Conservation (phyloP, 2,797 vertebrate species). For the Merluccius polli region DNA sequence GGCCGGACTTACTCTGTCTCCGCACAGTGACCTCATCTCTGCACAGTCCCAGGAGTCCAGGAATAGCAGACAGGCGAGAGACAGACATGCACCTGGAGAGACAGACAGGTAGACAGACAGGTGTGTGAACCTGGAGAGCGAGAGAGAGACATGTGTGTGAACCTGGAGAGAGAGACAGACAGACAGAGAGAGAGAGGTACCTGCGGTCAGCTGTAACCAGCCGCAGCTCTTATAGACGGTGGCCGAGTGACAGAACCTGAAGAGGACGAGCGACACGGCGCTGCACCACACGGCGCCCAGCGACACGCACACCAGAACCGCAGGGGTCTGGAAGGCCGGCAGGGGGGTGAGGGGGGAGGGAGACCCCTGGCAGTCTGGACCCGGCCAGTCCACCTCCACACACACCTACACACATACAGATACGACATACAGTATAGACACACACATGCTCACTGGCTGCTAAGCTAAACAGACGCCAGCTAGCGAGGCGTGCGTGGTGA, state of each 20-base stretch:
- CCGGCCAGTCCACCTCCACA: conserved; percentile 71
- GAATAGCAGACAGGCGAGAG: conserved; percentile 74
- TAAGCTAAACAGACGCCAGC: background rate
- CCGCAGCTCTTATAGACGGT: conserved; percentile 83
- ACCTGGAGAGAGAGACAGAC: background rate
- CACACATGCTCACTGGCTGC: background rate
- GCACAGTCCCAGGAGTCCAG: conserved; percentile 80
- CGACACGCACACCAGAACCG: conserved; percentile 78
- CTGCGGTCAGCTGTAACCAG: conserved; percentile 81
- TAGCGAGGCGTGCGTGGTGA: background rate
- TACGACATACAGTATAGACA: background rate
- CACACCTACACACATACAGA: conserved; percentile 62
- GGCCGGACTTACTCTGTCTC: conserved; percentile 62
- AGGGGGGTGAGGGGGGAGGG: conserved; percentile 74
- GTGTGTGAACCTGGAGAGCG: too few relatives aligned
- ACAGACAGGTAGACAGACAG: background rate
- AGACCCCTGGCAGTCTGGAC: conserved; percentile 73
- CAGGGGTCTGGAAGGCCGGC: conserved; percentile 78
- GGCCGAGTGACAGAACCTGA: conserved; percentile 78
- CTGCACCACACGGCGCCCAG: conserved; percentile 79
- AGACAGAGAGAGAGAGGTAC: conserved; percentile 39
- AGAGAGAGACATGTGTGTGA: background rate
- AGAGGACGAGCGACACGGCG: conserved; percentile 74
- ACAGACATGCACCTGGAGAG: conserved; percentile 70
- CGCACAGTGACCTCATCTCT: conserved; percentile 76